Evolutionary conservation across 2,888 invertebrate genomes (phyloP).

Genomic region (Latrodectus elegans): DNA sequence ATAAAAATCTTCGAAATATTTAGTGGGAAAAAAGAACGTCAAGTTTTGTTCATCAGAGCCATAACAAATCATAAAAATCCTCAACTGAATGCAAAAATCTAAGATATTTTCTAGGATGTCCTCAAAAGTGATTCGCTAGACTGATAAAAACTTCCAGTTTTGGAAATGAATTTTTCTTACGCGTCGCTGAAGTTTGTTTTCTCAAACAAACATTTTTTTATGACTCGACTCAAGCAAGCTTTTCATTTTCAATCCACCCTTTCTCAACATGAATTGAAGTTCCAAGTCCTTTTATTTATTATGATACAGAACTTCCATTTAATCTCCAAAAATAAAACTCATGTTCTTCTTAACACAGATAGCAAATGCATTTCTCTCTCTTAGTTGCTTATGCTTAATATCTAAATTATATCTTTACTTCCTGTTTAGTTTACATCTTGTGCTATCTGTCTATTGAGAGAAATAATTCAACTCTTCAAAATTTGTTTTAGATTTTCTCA

Average conservation of each 20-base stretch:
- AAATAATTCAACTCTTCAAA: no score
- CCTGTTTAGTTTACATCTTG: no score
- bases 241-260: constrained; percentile 16
- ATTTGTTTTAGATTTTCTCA: no score
- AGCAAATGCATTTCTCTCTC: no score
- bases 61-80: constrained; percentile 11
- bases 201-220: constrained; percentile 22
- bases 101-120: constrained; percentile 18
- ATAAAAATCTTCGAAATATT: no score
- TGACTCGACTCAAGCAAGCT: constrained; percentile 10
- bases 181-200: constrained; percentile 24
- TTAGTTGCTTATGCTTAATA: no score
- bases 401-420: no score
- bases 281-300: background rate
- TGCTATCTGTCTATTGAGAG: no score
- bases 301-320: background rate
- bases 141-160: constrained; percentile 34
- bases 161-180: constrained; percentile 27
- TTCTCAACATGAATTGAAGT: background rate
- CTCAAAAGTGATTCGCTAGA: constrained; percentile 23
- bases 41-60: constrained; percentile 15
- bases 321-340: no score
- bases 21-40: no score
- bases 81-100: background rate
- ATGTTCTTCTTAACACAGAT: no score